Conservation (phyloP, 2,113 vertebrate genomes). For the human region GRCh38 chr6:57117501-57118000, state of each 20-base stretch:
- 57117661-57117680: background rate
- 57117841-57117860: background rate
- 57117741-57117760: background rate
- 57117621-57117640: background rate
- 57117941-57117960: background rate
- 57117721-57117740: background rate
- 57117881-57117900: background rate
- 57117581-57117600: background rate
- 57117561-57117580: background rate
- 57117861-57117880: background rate
- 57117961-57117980: background rate
- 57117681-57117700: slow-evolving; percentile 7
- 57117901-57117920: background rate
- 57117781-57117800: background rate
- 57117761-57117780: background rate
- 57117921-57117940: background rate
- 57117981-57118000: background rate
- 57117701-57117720: background rate
- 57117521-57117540: background rate
- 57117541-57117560: background rate
- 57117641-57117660: background rate
- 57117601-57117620: background rate
- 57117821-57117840: background rate
- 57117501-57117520: background rate
- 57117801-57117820: background rate